Percentiles rank a stretch among this genome's conserved stretches.
Evolutionary conservation across 37 sponge, comb jelly and placozoan species (phyloP).

Genomic region (Petrosia ficiformis): DNA sequence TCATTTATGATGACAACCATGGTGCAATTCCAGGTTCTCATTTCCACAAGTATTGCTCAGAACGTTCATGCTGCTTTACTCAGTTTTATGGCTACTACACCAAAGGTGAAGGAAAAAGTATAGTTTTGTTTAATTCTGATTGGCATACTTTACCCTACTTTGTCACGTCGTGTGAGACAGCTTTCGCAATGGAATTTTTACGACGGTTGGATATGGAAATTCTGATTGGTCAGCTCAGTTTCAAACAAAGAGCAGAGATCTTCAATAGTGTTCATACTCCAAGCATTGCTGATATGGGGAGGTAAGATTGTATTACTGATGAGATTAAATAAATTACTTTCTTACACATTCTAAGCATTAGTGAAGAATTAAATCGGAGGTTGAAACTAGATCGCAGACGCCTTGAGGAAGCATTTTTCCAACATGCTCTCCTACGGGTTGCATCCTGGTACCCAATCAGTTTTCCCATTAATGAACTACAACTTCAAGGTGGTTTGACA

Average conservation of each 20-base stretch:
- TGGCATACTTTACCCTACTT: slow-evolving; percentile 19
- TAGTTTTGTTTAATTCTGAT: slow-evolving; percentile 15
- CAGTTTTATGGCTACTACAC: slow-evolving; percentile 43
- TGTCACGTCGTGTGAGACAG: slow-evolving; percentile 25
- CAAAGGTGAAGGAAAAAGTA: not conserved
- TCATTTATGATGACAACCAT: slow-evolving; percentile 11
- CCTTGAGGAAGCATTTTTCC: slow-evolving; percentile 28
- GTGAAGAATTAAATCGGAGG: not conserved
- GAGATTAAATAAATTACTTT: too few species aligned
- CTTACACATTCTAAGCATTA: too few species aligned
- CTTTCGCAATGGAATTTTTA: slow-evolving; percentile 18
- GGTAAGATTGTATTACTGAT: not conserved
- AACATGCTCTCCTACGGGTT: slow-evolving; percentile 21
- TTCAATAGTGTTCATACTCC: slow-evolving; percentile 31
- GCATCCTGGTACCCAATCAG: slow-evolving; percentile 6
- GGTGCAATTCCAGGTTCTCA: slow-evolving; percentile 36
- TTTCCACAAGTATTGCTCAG: slow-evolving; percentile 33
- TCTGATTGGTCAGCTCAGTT: slow-evolving; percentile 44
- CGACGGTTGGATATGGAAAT: slow-evolving; percentile 15
- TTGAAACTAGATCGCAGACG: slow-evolving; percentile 17
- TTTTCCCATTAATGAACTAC: not conserved
- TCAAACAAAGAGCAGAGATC: slow-evolving; percentile 38
- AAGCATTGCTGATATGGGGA: too few species aligned
- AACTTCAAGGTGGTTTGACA: not conserved
- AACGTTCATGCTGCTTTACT: slow-evolving; percentile 1